phyloP scores from a whole-genome alignment of 2,797 vertebrate genomes.

The Gallirallus australis region DNA sequence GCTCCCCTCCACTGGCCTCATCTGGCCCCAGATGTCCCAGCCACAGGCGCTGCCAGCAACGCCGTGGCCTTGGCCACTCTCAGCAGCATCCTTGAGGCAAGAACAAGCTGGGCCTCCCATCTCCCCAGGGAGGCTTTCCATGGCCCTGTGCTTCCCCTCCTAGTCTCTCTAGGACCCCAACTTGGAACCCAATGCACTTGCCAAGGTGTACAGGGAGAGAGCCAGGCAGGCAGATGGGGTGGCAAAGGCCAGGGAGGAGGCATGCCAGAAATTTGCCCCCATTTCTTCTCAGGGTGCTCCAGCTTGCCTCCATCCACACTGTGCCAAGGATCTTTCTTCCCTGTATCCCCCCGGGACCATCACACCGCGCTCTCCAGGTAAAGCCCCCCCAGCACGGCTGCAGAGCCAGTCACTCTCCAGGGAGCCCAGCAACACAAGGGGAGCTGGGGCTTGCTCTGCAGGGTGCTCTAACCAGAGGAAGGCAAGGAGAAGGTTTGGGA shows the following conservation, averaged over 20 bases:
- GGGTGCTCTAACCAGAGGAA: background rate
- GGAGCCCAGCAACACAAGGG: background rate
- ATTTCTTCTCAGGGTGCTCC: background rate
- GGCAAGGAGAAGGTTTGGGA: constrained; percentile 6
- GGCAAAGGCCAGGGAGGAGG: background rate
- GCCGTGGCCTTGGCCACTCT: background rate
- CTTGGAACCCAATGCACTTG: accelerated
- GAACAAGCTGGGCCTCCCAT: accelerated
- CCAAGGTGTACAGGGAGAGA: background rate
- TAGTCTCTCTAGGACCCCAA: background rate
- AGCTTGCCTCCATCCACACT: background rate
- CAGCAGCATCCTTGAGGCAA: background rate
- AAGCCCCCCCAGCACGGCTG: background rate
- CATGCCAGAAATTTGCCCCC: background rate
- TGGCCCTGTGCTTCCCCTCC: background rate
- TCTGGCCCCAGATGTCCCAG: background rate
- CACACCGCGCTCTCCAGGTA: background rate
- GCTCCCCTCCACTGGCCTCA: background rate
- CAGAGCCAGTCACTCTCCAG: background rate
- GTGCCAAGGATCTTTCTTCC: background rate
- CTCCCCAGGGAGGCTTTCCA: background rate
- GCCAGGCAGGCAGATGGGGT: accelerated
- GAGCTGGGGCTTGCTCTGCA: background rate
- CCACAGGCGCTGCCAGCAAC: accelerated
- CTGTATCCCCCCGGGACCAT: accelerated